phyloP scores from a whole-genome alignment of 2,113 vertebrate species.

The Edolisoma coerulescens region DNA sequence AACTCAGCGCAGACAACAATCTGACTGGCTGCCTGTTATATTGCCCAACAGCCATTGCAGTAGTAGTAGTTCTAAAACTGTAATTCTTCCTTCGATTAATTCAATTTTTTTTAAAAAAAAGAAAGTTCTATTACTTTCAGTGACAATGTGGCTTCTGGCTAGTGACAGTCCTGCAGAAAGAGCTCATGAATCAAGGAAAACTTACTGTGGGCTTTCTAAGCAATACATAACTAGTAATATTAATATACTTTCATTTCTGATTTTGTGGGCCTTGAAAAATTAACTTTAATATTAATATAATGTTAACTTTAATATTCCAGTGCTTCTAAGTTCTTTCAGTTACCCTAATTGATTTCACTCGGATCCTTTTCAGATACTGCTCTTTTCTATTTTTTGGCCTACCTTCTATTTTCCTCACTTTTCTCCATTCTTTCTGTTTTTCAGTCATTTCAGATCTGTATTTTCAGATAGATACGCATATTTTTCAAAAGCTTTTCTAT shows the following conservation, averaged over 20 bases:
- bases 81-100: background rate
- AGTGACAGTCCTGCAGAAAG: background rate
- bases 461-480: background rate
- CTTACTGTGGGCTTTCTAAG: background rate
- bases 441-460: background rate
- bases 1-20: background rate
- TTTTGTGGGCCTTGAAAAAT: background rate
- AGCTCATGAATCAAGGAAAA: slow-evolving; percentile 22
- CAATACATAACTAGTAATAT: background rate
- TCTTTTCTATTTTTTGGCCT: background rate
- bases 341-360: background rate
- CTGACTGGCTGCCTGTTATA: background rate
- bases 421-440: background rate
- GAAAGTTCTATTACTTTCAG: background rate
- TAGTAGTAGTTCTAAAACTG: background rate
- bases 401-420: background rate
- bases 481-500: background rate
- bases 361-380: background rate
- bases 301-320: background rate
- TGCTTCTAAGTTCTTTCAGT: background rate
- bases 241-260: background rate
- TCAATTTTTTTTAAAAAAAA: background rate
- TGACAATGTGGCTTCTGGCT: background rate
- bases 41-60: background rate
- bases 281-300: background rate